Base-by-base conservation (phyloP, 2,888 invertebrate species). In the Agelastica alni region DNA sequence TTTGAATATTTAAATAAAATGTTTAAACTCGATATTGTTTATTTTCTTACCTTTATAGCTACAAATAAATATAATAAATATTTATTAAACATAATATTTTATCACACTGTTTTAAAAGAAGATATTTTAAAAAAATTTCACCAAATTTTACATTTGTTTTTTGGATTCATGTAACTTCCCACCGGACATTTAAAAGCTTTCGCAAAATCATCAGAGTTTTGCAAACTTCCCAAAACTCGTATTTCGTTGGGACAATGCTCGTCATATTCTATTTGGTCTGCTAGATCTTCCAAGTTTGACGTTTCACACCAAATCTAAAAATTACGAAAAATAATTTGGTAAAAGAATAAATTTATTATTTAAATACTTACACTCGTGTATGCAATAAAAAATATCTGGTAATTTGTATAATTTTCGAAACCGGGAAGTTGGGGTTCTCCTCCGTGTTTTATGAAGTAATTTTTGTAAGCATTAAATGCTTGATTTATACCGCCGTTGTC, bases 291-390 rank as follows among this genome's bases (percentile, higher is more conserved):
- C 17, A 78, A 78, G 26, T 86, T 87, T 59, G 82, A 83, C 20
- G 85, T 83, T 71, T 92, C 91, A 73, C 94, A 94, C 94, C 94
- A 94, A 7, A 93, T 79, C 89, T 90, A 76, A 22, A 72, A 67
- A 18, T n/a, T n/a, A n/a, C n/a, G n/a, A n/a, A n/a, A n/a, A n/a
- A n/a, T n/a, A n/a, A n/a, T n/a, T n/a, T n/a, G n/a, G n/a, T n/a
- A n/a, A 39, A 41, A 41, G 9, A 22, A 12, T 16, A 28, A 18
- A 37, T 12, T 36, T 26, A 26, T 2, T 6, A 3, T 26, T 7
- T 9, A 26, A 26, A 17, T 22, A 78, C 83, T 81, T 76, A 89
- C 89, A 76, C 91, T 92, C 28, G 88, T 91, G 75, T 86, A 92
- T 0, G 90, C 84, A 18, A 93, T 79, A 73, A 91, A 93, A 72